These are phyloP conservation scores for Eupithecia insigniata DNA, from an alignment of 2,888 invertebrate genomes.

Conservation along the genomic window DNA sequence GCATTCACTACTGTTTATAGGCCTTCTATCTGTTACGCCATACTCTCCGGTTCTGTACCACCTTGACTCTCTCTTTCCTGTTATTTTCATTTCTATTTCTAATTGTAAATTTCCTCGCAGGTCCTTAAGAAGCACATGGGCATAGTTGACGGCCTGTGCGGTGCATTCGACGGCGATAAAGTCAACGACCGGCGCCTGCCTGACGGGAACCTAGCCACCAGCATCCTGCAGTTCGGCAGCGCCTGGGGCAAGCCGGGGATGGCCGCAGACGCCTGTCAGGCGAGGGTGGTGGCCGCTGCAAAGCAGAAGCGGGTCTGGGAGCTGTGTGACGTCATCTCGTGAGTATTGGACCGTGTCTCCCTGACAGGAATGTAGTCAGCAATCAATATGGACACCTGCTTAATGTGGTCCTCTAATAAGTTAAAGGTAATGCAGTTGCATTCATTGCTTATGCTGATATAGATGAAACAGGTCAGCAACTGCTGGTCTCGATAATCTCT, in stretches of 20 bases:
- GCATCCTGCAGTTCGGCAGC: conserved; percentile 89
- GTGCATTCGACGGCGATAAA: conserved; percentile 87
- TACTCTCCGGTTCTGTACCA: not conserved
- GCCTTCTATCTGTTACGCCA: too few relatives aligned
- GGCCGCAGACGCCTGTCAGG: conserved; percentile 81
- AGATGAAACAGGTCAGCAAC: too few relatives aligned
- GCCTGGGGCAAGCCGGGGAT: conserved; percentile 88
- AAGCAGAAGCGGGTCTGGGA: conserved; percentile 87
- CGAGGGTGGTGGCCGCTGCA: conserved; percentile 85
- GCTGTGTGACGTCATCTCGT: conserved; percentile 88
- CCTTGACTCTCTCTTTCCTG: not conserved
- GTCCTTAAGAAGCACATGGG: conserved; percentile 84
- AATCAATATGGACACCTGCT: too few relatives aligned
- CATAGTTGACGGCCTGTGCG: conserved; percentile 91
- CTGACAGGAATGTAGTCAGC: conserved; percentile 85
- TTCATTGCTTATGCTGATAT: too few relatives aligned
- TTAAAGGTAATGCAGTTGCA: too few relatives aligned
- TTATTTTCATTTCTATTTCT: too few relatives aligned
- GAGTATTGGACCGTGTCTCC: conserved; percentile 52
- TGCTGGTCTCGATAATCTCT: too few relatives aligned
- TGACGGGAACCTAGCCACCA: conserved; percentile 85
- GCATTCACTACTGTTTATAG: not conserved
- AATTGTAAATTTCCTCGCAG: too few relatives aligned
- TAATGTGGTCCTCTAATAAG: too few relatives aligned
- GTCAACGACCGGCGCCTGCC: conserved; percentile 89